phyloP scores from a whole-genome alignment of 2,113 vertebrate genomes.

The Ceuthmochares aereus region DNA sequence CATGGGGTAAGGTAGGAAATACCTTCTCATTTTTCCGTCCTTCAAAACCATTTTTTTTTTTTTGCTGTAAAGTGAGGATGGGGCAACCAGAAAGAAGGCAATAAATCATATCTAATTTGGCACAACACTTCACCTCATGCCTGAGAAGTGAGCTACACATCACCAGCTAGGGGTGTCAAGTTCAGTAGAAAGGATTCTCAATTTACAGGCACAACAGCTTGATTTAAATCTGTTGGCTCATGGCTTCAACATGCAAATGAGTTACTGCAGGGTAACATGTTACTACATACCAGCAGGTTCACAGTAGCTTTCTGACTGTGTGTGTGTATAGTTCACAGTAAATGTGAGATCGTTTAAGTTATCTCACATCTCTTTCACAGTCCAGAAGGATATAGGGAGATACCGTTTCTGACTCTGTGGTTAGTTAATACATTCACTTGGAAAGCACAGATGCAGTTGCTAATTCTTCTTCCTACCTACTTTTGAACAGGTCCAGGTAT shows the following conservation, averaged over 20 bases:
- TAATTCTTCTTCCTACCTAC: neutral
- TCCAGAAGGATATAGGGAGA: neutral
- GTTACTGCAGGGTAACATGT: neutral
- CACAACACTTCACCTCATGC: neutral
- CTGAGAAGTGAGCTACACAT: neutral
- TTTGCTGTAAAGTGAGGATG: neutral
- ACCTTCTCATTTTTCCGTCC: neutral
- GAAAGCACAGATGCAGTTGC: neutral
- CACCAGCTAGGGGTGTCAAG: neutral
- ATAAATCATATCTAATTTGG: neutral
- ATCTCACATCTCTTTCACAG: neutral
- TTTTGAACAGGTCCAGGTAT: neutral
- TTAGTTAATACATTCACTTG: neutral
- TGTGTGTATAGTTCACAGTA: neutral
- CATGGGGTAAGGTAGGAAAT: neutral
- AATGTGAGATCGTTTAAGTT: neutral
- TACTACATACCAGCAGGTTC: neutral
- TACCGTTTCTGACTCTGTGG: neutral
- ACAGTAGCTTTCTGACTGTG: neutral
- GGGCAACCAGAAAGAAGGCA: neutral
- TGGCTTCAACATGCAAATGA: conserved; percentile 20
- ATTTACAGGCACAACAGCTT: conserved; percentile 27
- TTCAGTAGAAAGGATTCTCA: neutral
- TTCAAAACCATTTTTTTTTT: neutral
- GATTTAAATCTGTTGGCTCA: conserved; percentile 41